Evolutionary conservation across 2,113 vertebrate species (phyloP).

Genomic region (Entosphenus tridentatus): DNA sequence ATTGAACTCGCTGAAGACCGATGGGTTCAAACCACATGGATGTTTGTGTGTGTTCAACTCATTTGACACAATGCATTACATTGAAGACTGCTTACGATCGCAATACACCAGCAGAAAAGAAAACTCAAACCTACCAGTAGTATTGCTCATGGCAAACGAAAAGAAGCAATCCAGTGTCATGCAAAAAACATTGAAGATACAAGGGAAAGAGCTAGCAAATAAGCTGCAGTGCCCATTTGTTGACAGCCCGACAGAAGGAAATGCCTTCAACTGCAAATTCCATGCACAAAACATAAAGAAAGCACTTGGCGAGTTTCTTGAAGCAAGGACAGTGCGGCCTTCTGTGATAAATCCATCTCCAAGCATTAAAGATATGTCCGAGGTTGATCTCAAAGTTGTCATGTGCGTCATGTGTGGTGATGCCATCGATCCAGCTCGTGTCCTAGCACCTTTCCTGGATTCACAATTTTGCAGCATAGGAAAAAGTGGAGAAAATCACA

Average conservation of each 20-base stretch:
- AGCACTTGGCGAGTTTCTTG: constrained; percentile 63
- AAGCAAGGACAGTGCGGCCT: constrained; percentile 72
- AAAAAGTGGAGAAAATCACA: constrained; percentile 78
- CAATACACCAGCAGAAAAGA: constrained; percentile 59
- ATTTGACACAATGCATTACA: constrained; percentile 76
- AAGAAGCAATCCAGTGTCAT: constrained; percentile 70
- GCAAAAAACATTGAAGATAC: constrained; percentile 77
- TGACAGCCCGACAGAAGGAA: constrained; percentile 61
- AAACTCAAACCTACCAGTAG: constrained; percentile 61
- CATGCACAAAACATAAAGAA: constrained; percentile 89
- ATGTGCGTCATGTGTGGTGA: constrained; percentile 99
- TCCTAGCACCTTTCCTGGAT: constrained; percentile 88
- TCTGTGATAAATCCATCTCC: constrained; percentile 64
- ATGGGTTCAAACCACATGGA: constrained; percentile 76
- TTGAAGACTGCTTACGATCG: constrained; percentile 72
- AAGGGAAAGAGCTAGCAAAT: constrained; percentile 88
- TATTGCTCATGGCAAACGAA: constrained; percentile 81
- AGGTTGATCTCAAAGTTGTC: constrained; percentile 77
- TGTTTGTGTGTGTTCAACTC: constrained; percentile 95
- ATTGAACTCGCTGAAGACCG: constrained; percentile 62
- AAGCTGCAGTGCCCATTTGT: constrained; percentile 95
- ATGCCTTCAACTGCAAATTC: constrained; percentile 60
- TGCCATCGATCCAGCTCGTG: constrained; percentile 86
- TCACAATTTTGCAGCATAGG: constrained; percentile 84
- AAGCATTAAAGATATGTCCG: constrained; percentile 75